Conservation (phyloP, 2,797 vertebrate species). For the Pseudocheirus occidentalis region DNA sequence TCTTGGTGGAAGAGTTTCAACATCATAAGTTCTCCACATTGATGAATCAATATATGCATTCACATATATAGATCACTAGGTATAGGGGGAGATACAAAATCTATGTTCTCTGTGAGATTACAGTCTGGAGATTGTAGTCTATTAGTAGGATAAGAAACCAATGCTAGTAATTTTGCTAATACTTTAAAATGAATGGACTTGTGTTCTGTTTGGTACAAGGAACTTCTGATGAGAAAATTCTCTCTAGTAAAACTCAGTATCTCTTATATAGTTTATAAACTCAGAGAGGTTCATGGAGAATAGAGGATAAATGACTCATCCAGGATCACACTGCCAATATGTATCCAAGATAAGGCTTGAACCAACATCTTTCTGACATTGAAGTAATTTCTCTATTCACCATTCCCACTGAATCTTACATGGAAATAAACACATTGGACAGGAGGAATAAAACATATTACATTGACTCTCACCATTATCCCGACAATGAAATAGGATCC, state of each 20-base stretch:
- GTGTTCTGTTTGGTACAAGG: not conserved
- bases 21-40: not conserved
- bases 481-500: not conserved
- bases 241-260: not conserved
- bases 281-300: not conserved
- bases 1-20: not conserved
- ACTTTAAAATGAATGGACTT: not conserved
- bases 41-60: not conserved
- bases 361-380: not conserved
- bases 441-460: not conserved
- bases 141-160: not conserved
- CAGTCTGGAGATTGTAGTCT: not conserved
- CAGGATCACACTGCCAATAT: not conserved
- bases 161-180: not conserved
- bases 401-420: too few species aligned
- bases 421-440: not conserved
- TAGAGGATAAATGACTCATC: not conserved
- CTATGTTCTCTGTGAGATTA: not conserved
- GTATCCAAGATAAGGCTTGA: not conserved
- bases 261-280: not conserved
- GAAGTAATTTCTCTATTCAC: not conserved
- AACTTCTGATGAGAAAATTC: not conserved
- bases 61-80: not conserved
- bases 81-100: not conserved
- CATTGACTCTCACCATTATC: not conserved